Evolutionary conservation across 2,888 invertebrate species (phyloP), one percentile per base, ranked within the genome.

Genomic region (Stratiomys singularior): DNA sequence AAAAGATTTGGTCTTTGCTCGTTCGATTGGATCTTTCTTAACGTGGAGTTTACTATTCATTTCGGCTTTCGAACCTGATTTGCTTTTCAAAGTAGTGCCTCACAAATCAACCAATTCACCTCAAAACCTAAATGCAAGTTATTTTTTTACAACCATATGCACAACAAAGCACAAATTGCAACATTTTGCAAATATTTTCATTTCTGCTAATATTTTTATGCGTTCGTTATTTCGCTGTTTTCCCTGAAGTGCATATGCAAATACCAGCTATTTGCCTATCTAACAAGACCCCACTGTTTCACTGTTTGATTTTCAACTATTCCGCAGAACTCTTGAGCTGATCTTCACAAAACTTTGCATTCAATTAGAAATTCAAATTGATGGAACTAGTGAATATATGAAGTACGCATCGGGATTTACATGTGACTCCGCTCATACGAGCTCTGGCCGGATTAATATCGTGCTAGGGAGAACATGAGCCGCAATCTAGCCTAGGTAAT

Each of bases 351-450:
- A 72, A 72, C 25, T 66, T 69, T 69, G 58, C 58, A 74, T 60
- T 60, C 60, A 74, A 74, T 74, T 74, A 74, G 74, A 74, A 74
- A 74, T 74, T 74, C 74, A 74, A 74, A 74, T 74, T 37, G 60
- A 21, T 25, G 44, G 44, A 74, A 37, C 74, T 13, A 74, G 44
- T 23, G n/a, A 60, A 69, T 58, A 25, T 74, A 74, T 60, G 74
- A 74, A 52, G 74, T 44, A 37, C n/a, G 58, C 58, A 37, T 58
- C 27, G 2, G n/a, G 52, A n/a, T 71, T 30, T 72, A 18, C 56
- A 60, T 60, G 52, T 52, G 37, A 37, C 37, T 37, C 37, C 9
- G 9, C 37, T 37, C 37, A 37, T 37, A 9, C 37, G 37, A 37
- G 3, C 3, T 52, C 7, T 18, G 52, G 15, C 15, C 52, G 52